A percentile compares a stretch with the other conserved stretches of the same genome.
Conservation (phyloP, 2,888 invertebrate genomes). For the Epinotia bilunana region DNA sequence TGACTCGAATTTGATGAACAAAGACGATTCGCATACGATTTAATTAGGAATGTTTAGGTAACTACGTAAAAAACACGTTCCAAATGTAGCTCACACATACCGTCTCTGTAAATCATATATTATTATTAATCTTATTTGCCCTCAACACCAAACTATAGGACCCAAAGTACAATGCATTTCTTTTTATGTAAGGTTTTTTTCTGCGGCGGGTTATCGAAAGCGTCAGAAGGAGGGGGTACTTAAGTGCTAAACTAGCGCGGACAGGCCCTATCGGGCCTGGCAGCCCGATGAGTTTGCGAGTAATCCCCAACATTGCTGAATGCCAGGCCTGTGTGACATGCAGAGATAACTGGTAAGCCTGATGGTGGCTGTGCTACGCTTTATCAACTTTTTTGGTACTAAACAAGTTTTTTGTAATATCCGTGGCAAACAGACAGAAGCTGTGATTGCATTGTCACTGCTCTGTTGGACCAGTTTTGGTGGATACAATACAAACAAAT, state of each 20-base stretch:
- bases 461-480: neutral
- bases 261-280: conserved; percentile 58
- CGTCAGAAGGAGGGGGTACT: conserved; percentile 62
- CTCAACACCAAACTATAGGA: neutral
- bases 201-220: conserved; percentile 50
- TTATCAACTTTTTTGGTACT: conserved; percentile 16
- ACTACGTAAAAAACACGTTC: no score
- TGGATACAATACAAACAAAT: no score
- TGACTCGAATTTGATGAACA: no score
- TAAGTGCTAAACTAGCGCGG: conserved; percentile 61
- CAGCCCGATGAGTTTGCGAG: conserved; percentile 49
- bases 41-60: no score
- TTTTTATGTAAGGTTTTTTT: conserved; percentile 19
- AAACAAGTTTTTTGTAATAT: neutral
- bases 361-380: conserved; percentile 32
- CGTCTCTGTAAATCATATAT: no score
- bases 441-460: neutral
- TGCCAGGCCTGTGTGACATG: conserved; percentile 46
- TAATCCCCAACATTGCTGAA: conserved; percentile 49
- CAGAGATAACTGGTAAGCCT: conserved; percentile 49
- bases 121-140: neutral
- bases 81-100: no score
- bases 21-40: no score
- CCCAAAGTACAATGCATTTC: neutral
- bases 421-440: neutral